phyloP scores from a whole-genome alignment of 2,888 invertebrate species.

The Cheilosia pagana region DNA sequence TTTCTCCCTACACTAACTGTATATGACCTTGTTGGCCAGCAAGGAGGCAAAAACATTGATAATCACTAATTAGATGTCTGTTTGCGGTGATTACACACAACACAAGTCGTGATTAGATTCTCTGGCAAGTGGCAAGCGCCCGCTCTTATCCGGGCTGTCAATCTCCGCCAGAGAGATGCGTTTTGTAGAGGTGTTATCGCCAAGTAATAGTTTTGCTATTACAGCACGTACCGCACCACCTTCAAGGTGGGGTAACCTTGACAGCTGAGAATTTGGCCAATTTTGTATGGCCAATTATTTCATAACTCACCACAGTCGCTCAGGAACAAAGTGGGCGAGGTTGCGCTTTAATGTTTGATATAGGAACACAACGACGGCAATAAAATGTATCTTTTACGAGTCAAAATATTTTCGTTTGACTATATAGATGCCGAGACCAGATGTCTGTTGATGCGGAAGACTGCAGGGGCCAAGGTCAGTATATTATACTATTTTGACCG shows the following conservation, averaged over 20 bases:
- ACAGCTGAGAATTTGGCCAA: conserved; percentile 45
- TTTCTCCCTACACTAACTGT: conserved; percentile 2
- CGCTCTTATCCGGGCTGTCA: conserved; percentile 57
- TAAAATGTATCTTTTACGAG: conserved; percentile 53
- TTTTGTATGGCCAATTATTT: conserved; percentile 57
- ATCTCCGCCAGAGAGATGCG: conserved; percentile 55
- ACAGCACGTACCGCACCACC: conserved; percentile 54
- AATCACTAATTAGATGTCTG: conserved; percentile 59
- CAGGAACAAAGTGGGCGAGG: conserved; percentile 46
- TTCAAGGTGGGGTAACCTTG: conserved; percentile 59
- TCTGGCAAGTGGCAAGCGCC: conserved; percentile 13
- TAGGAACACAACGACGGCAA: neutral
- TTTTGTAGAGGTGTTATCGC: conserved; percentile 54
- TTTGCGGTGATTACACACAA: conserved; percentile 33
- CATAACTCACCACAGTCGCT: conserved; percentile 39
- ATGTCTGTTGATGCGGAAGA: conserved; percentile 49
- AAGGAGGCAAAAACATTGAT: conserved; percentile 46
- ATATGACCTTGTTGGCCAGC: conserved; percentile 62
- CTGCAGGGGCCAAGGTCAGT: conserved; percentile 56
- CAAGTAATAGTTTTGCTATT: conserved; percentile 18
- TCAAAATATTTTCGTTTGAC: conserved; percentile 8
- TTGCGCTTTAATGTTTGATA: conserved; percentile 9
- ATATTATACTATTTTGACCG: neutral
- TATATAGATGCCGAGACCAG: conserved; percentile 19
- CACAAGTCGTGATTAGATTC: conserved; percentile 49